phyloP scores from a whole-genome alignment of 2,888 invertebrate species.

The Aradus depressus region DNA sequence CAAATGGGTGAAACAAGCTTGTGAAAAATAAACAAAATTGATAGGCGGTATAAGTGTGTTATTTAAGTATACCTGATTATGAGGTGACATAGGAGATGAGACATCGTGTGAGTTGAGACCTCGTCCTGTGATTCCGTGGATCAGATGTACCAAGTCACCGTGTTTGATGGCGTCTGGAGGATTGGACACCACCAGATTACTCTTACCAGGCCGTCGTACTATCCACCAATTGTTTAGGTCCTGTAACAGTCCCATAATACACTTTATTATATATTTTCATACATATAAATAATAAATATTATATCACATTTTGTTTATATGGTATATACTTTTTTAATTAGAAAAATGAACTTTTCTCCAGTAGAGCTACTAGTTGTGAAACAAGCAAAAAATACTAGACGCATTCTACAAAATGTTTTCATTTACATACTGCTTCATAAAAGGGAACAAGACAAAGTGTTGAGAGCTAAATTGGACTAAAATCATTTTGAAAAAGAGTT shows the following conservation, averaged over 20 bases:
- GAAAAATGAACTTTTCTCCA: too few relatives aligned
- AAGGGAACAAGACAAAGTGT: too few relatives aligned
- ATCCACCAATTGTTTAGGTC: slow-evolving; percentile 99
- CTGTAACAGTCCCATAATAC: slow-evolving; percentile 37
- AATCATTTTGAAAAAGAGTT: too few relatives aligned
- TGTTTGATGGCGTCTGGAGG: slow-evolving; percentile 72
- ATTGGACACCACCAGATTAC: slow-evolving; percentile 66
- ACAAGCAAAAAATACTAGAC: too few relatives aligned
- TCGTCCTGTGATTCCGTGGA: slow-evolving; percentile 87
- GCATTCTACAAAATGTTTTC: too few relatives aligned
- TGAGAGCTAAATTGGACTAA: too few relatives aligned
- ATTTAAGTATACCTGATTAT: slow-evolving; percentile 52
- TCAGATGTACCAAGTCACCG: slow-evolving; percentile 83
- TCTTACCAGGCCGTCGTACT: slow-evolving; percentile 70
- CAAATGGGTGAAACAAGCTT: too few relatives aligned
- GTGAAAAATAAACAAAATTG: not conserved
- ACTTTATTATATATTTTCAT: not conserved
- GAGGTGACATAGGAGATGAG: slow-evolving; percentile 85
- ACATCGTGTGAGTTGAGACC: slow-evolving; percentile 93
- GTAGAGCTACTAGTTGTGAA: too few relatives aligned
- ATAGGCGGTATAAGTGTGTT: not conserved
- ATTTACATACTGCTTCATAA: too few relatives aligned
- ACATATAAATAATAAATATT: too few relatives aligned
- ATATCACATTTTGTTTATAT: too few relatives aligned
- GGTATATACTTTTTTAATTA: too few relatives aligned